These are phyloP conservation scores for Drosophila nigritarsus DNA, from an alignment of 2,888 invertebrate species.

Conservation along the genomic window DNA sequence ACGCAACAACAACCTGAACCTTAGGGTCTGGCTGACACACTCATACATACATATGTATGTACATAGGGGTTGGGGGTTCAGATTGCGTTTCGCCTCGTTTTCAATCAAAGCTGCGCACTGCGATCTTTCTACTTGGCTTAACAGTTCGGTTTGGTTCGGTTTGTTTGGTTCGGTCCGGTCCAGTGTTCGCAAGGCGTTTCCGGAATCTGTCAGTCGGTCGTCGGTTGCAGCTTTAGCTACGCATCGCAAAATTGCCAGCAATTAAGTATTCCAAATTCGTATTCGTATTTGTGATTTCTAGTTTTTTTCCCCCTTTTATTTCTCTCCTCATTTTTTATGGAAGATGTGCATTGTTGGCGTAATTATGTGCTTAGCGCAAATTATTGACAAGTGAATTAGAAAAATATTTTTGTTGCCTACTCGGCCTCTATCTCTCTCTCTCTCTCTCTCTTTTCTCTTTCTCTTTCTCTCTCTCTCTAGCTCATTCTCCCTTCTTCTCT, in stretches of 20 bases:
- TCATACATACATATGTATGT: neutral
- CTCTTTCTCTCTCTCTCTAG: neutral
- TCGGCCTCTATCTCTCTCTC: neutral
- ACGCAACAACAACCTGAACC: constrained; percentile 48
- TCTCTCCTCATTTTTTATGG: constrained; percentile 22
- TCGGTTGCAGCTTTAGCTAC: constrained; percentile 52
- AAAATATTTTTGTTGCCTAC: constrained; percentile 55
- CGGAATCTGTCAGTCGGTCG: constrained; percentile 64
- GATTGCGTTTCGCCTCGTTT: constrained; percentile 35
- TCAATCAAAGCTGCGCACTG: constrained; percentile 67
- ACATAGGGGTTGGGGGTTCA: constrained; percentile 48
- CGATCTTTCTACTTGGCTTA: constrained; percentile 76
- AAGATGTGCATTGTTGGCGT: constrained; percentile 69
- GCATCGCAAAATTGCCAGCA: constrained; percentile 72
- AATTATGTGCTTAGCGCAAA: constrained; percentile 74
- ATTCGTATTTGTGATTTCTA: constrained; percentile 29
- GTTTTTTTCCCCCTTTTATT: constrained; percentile 36
- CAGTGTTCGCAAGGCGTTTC: constrained; percentile 37
- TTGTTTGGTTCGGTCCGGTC: neutral
- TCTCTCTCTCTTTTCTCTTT: no score
- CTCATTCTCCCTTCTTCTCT: neutral
- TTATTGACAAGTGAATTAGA: constrained; percentile 80
- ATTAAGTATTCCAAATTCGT: constrained; percentile 59
- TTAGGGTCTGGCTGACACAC: constrained; percentile 17
- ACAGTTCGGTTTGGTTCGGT: constrained; percentile 34